phyloP scores from a whole-genome alignment of 92 coral and sea anemone species.

The Virgularia gustaviana region DNA sequence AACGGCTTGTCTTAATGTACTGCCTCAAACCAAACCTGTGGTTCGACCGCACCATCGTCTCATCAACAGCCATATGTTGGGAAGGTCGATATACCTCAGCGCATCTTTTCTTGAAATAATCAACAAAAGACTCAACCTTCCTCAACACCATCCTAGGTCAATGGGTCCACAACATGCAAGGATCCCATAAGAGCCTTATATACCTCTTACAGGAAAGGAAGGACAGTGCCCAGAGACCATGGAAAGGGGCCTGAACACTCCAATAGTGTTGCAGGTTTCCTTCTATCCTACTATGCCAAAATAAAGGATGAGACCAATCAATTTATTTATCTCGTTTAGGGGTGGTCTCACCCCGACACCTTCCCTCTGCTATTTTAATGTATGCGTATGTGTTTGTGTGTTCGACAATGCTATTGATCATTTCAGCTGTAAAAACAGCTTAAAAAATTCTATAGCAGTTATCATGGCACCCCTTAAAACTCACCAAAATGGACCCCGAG shows the following conservation, averaged over 20 bases:
- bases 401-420: slow-evolving; percentile 42
- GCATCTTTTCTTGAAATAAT: slow-evolving; percentile 55
- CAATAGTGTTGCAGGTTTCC: slow-evolving; percentile 53
- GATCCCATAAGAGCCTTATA: slow-evolving; percentile 57
- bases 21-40: slow-evolving; percentile 62
- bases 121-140: slow-evolving; percentile 49
- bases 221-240: slow-evolving; percentile 65
- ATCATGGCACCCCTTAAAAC: slow-evolving; percentile 40
- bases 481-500: slow-evolving; percentile 51
- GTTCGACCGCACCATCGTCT: too few relatives aligned
- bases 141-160: slow-evolving; percentile 46
- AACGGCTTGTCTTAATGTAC: slow-evolving; percentile 50
- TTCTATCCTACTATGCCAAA: slow-evolving; percentile 61
- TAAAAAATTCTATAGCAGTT: slow-evolving; percentile 63
- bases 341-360: slow-evolving; percentile 56
- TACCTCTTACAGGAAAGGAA: slow-evolving; percentile 36
- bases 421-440: slow-evolving; percentile 50
- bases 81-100: slow-evolving; percentile 54
- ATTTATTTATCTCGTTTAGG: slow-evolving; percentile 49
- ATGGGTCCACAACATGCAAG: slow-evolving; percentile 62
- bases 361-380: slow-evolving; percentile 37
- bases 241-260: slow-evolving; percentile 60
- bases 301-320: slow-evolving; percentile 54
- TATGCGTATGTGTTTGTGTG: slow-evolving; percentile 65
- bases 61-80: too few relatives aligned